Conservation (phyloP, 2,888 invertebrate species). For the Digitonthophagus gazella region DNA sequence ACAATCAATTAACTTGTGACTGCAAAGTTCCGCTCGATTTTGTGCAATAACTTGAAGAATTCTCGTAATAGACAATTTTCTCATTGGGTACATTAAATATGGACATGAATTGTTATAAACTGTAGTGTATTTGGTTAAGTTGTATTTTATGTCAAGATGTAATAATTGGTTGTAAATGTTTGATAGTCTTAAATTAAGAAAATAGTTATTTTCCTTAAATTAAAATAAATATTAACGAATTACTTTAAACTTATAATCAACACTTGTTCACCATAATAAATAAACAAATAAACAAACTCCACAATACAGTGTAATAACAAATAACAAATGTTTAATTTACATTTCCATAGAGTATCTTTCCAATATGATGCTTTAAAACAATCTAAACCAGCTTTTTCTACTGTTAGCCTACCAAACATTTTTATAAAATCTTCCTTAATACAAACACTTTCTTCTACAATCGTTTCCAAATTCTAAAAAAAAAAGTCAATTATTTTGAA, state of each 20-base stretch:
- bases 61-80: conserved; percentile 70
- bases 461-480: conserved; percentile 59
- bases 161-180: conserved; percentile 62
- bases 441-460: conserved; percentile 56
- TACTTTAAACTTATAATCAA: conserved; percentile 59
- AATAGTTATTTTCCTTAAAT: conserved; percentile 17
- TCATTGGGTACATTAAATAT: conserved; percentile 65
- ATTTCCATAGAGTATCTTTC: conserved; percentile 56
- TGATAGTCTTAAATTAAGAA: conserved; percentile 57
- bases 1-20: conserved; percentile 69
- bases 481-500: neutral
- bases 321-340: conserved; percentile 58
- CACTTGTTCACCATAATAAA: conserved; percentile 59
- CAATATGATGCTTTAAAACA: conserved; percentile 54
- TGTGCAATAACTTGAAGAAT: conserved; percentile 72
- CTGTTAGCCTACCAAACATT: conserved; percentile 54
- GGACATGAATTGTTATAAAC: conserved; percentile 78
- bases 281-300: conserved; percentile 57
- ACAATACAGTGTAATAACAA: conserved; percentile 56
- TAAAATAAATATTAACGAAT: conserved; percentile 36
- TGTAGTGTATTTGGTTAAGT: conserved; percentile 57
- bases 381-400: conserved; percentile 48
- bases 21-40: conserved; percentile 67
- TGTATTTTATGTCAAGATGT: conserved; percentile 58
- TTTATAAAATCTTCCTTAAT: conserved; percentile 57